Evolutionary conservation across 2,113 vertebrate genomes (phyloP).

Genomic region (Smithornis capensis): DNA sequence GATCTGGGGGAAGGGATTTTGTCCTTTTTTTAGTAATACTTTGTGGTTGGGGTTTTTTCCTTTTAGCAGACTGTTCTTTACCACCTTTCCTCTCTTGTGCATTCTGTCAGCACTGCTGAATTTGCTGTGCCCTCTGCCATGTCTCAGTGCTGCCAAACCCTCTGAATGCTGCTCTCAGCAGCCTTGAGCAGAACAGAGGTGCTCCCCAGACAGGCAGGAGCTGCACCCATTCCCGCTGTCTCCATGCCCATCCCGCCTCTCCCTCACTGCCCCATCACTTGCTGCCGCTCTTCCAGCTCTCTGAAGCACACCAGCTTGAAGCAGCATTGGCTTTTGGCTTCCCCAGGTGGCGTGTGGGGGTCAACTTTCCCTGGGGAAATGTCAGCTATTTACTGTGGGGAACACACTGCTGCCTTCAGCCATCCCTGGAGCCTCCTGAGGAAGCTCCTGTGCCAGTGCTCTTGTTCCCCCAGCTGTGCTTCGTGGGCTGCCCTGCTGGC

Average conservation of each 20-base stretch:
- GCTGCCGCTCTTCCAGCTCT: neutral
- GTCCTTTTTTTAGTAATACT: neutral
- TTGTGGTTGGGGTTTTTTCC: neutral
- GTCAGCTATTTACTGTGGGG: neutral
- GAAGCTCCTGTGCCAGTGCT: neutral
- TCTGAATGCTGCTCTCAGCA: fast-evolving
- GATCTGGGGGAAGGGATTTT: neutral
- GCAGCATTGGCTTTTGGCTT: neutral
- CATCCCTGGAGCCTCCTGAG: neutral
- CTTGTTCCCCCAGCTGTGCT: neutral
- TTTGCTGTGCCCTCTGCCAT: neutral
- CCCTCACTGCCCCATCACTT: neutral
- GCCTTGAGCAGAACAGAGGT: fast-evolving
- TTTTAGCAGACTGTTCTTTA: neutral
- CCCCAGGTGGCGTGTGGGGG: fast-evolving
- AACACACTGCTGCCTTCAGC: neutral
- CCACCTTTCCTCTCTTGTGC: neutral
- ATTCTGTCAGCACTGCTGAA: neutral
- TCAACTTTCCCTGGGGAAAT: fast-evolving
- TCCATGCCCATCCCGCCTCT: neutral
- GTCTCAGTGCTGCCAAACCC: neutral
- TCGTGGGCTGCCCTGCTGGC: neutral
- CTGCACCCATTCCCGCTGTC: fast-evolving
- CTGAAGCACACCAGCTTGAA: fast-evolving
- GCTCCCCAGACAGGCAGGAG: fast-evolving